Evolutionary conservation across 2,113 vertebrate species (phyloP), one percentile per base, ranked within the genome.

Genomic region (Clinocottus analis): DNA sequence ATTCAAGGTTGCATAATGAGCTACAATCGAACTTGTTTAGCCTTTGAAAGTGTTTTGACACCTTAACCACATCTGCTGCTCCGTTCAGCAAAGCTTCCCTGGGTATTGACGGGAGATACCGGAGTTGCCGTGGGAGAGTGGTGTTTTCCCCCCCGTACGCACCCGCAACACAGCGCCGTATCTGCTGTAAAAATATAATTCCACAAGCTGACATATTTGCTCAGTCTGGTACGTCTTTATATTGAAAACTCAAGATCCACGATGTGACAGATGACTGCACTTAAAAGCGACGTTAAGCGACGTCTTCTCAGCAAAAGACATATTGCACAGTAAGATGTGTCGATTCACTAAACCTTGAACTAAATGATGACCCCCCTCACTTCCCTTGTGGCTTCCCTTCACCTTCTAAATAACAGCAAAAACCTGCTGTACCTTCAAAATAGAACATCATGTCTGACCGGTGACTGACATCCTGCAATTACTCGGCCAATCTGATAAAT

Each of bases 11-110:
- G 75, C 39, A 12, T 84, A 76, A 80, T 72, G 83, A 86, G 93
- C 92, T 93, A 94, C 93, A 91, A 86, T 82, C 69, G 47, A 88
- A 84, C 72, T 59, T 77, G 75, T 85, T 77, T 76, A 82, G 65
- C 56, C 68, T 77, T 74, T 77, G 47, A 72, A 74, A 75, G 81
- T 85, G 81, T 83, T 83, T 74, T 89, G 93, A 96, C 95, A 97
- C 80, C 83, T 72, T 80, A 84, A 86, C 77, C 87, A 86, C 76
- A 82, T 75, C 75, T 77, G 88, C 78, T 62, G 23, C 72, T 72
- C 37, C 67, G n/a, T 68, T 83, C 69, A 70, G 39, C 31, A 25
- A 23, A 75, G 72, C 72, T 82, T 85, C 37, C 65, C 49, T 23
- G 39, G 65, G 49, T 65, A 80, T 77, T 80, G 82, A 80, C 45